A percentile compares a stretch with the other conserved stretches of the same genome.
phyloP scores from a whole-genome alignment of 2,797 vertebrate genomes.

The Diceros bicornis region DNA sequence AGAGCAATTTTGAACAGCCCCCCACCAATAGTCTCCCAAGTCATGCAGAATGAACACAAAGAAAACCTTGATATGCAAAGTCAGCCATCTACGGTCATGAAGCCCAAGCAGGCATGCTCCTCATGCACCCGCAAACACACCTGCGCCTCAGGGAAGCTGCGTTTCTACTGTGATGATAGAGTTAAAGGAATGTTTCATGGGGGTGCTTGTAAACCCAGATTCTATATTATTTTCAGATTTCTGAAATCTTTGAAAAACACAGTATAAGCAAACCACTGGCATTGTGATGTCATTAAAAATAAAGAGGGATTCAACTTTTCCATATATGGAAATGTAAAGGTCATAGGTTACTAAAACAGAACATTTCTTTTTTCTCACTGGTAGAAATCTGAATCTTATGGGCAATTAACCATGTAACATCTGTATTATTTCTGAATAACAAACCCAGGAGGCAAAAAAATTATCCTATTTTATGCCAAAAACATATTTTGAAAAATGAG shows the following conservation, averaged over 20 bases:
- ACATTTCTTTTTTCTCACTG: neutral
- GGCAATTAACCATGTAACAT: neutral
- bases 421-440: neutral
- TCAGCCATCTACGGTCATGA: slow-evolving; percentile 53
- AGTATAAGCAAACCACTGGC: neutral
- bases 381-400: slow-evolving; percentile 13
- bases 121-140: slow-evolving; percentile 77
- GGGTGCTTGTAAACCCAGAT: neutral
- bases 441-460: neutral
- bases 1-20: neutral
- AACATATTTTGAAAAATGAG: neutral
- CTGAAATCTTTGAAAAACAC: slow-evolving; percentile 61
- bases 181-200: neutral
- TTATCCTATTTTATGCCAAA: neutral
- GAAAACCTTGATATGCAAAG: neutral
- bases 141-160: slow-evolving; percentile 90
- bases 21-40: slow-evolving; percentile 53
- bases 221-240: slow-evolving; percentile 37
- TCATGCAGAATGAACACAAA: slow-evolving; percentile 83
- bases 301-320: neutral
- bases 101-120: slow-evolving; percentile 86
- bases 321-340: neutral
- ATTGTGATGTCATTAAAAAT: neutral
- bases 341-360: neutral
- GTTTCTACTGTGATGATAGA: slow-evolving; percentile 57